Percentiles rank a stretch among this genome's conserved stretches.
Evolutionary conservation across 2,888 invertebrate species (phyloP).

Genomic region (Alentia gelatinosa): DNA sequence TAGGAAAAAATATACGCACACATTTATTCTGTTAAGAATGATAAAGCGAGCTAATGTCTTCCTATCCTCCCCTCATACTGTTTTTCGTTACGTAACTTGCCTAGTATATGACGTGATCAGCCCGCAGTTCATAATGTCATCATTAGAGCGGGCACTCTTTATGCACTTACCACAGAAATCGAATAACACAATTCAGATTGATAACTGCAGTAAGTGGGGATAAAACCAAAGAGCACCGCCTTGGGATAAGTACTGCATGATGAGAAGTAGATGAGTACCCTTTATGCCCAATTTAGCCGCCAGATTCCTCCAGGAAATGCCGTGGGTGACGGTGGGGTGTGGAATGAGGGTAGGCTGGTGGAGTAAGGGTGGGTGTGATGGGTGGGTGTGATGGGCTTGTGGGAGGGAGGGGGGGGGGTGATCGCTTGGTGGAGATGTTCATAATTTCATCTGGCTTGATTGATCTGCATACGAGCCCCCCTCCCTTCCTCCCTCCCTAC

Average conservation of each 20-base stretch:
- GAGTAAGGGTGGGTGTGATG: neutral
- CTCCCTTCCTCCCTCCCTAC: neutral
- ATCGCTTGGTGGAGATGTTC: neutral
- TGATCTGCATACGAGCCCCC: neutral
- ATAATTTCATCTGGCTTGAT: neutral
- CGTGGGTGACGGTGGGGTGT: neutral
- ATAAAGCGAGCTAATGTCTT: neutral
- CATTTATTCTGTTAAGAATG: neutral
- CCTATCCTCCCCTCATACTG: neutral
- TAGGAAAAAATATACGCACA: too few species aligned
- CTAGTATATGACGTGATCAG: too few species aligned
- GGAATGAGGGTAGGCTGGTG: neutral
- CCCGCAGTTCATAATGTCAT: neutral
- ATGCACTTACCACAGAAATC: neutral
- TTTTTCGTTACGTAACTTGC: too few species aligned
- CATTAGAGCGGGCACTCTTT: neutral
- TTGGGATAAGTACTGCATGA: neutral
- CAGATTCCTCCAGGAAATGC: neutral
- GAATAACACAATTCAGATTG: neutral
- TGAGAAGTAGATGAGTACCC: neutral
- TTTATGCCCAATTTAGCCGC: neutral
- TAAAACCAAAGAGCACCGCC: slow-evolving; percentile 5
- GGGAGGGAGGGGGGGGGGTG: neutral
- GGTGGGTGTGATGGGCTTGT: neutral
- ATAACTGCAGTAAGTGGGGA: neutral